phyloP scores from a whole-genome alignment of 2,797 vertebrate species.

The Sebastes baramenuke region DNA sequence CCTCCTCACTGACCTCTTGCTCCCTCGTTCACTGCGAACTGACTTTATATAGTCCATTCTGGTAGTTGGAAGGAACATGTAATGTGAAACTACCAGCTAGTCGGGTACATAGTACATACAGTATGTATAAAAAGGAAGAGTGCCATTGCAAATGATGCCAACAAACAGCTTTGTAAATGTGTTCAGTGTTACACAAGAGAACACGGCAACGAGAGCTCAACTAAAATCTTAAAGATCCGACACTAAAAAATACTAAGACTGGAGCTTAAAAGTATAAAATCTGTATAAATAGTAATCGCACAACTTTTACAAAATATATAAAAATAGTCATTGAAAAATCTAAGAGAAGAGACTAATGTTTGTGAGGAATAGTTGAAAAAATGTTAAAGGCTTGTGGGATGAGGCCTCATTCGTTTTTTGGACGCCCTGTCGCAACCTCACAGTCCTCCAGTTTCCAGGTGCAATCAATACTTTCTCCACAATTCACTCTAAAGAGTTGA shows the following conservation, averaged over 20 bases:
- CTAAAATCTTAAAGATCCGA: constrained; percentile 24
- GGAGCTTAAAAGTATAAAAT: constrained; percentile 75
- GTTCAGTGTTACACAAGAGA: constrained; percentile 54
- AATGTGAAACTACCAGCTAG: constrained; percentile 25
- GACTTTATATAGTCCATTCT: neutral
- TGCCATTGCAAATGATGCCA: constrained; percentile 50
- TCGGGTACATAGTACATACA: constrained; percentile 10
- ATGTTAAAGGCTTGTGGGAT: constrained; percentile 20
- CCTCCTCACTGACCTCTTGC: constrained; percentile 5
- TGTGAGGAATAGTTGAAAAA: constrained; percentile 42
- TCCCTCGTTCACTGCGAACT: constrained; percentile 11
- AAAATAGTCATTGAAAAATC: constrained; percentile 58
- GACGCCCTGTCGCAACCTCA: constrained; percentile 21
- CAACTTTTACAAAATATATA: constrained; percentile 74
- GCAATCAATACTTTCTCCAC: constrained; percentile 52
- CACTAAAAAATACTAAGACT: constrained; percentile 53
- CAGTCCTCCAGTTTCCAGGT: constrained; percentile 37
- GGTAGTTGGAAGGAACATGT: neutral
- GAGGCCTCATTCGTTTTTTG: constrained; percentile 18
- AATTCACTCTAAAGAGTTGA: constrained; percentile 28
- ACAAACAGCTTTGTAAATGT: constrained; percentile 44
- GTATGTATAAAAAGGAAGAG: constrained; percentile 53
- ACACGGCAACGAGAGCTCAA: constrained; percentile 19
- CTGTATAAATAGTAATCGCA: constrained; percentile 81
- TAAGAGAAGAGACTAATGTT: constrained; percentile 32